A percentile compares a stretch with the other conserved stretches of the same genome.
Conservation (phyloP, 1,140 invertebrate genomes). For the Habropoda laboriosa region DNA sequence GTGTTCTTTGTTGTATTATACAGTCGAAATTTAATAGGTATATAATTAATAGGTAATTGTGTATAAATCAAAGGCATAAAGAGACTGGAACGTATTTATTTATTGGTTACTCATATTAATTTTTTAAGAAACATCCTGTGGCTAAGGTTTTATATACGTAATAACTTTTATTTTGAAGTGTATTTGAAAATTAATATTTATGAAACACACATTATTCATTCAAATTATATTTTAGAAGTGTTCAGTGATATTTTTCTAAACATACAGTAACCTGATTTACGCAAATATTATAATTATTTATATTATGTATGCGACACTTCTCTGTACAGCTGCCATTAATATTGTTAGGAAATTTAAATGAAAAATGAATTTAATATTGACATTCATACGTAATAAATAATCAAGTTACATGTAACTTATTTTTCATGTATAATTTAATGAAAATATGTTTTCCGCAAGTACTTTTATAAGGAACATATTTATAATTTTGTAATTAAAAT, state of each 20-base stretch:
- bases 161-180: slow-evolving; percentile 1
- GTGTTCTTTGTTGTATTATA: slow-evolving; percentile 67
- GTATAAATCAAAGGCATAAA: slow-evolving; percentile 67
- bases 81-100: slow-evolving; percentile 62
- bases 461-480: slow-evolving; percentile 33
- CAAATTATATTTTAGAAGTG: slow-evolving; percentile 21
- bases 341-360: slow-evolving; percentile 39
- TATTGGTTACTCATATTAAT: slow-evolving; percentile 26
- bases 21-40: slow-evolving; percentile 62
- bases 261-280: slow-evolving; percentile 14
- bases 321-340: slow-evolving; percentile 55
- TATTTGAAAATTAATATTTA: slow-evolving; percentile 15
- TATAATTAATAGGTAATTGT: slow-evolving; percentile 62
- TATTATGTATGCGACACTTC: slow-evolving; percentile 28
- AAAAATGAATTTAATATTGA: slow-evolving; percentile 42
- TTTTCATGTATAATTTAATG: slow-evolving; percentile 20
- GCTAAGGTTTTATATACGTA: slow-evolving; percentile 15
- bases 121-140: slow-evolving; percentile 8
- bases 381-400: slow-evolving; percentile 40
- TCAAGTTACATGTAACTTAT: slow-evolving; percentile 17
- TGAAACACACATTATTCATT: not conserved
- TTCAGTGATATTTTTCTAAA: slow-evolving; percentile 2
- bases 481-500: slow-evolving; percentile 45
- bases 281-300: slow-evolving; percentile 13
- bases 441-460: slow-evolving; percentile 13